Conservation (phyloP, 2,797 vertebrate genomes). For the Thripadectes ignobilis region DNA sequence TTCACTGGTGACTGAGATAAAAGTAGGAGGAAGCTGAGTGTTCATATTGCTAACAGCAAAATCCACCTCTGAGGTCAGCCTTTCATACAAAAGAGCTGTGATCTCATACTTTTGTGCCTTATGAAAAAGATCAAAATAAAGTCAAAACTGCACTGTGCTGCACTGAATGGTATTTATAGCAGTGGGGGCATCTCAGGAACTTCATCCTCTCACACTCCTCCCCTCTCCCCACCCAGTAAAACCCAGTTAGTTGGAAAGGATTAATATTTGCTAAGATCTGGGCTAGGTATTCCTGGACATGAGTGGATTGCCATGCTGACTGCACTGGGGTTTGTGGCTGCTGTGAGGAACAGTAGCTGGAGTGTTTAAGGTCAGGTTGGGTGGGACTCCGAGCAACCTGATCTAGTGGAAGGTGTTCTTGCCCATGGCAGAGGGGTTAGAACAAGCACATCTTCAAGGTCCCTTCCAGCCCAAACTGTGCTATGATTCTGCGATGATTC, state of each 20-base stretch:
- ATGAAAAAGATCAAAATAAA: background rate
- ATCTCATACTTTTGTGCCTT: background rate
- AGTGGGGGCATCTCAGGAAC: background rate
- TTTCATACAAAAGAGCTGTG: background rate
- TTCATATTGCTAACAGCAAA: background rate
- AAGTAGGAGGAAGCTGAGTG: background rate
- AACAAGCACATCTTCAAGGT: background rate
- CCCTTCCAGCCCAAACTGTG: background rate
- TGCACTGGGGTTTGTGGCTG: background rate
- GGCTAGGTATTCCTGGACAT: background rate
- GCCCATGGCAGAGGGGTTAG: background rate
- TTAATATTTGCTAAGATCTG: background rate
- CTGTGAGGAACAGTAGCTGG: background rate
- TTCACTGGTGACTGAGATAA: slow-evolving; percentile 10
- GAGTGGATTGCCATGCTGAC: background rate
- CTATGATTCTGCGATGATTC: background rate
- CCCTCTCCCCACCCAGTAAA: background rate
- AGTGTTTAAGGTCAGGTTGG: background rate
- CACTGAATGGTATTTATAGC: background rate
- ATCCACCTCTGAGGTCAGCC: background rate
- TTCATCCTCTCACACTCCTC: background rate
- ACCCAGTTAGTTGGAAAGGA: background rate
- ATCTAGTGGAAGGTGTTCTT: background rate
- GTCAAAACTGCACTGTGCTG: background rate
- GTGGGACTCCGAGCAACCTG: background rate